Conservation (phyloP, 1,140 invertebrate genomes). For the Orchesella cincta region DNA sequence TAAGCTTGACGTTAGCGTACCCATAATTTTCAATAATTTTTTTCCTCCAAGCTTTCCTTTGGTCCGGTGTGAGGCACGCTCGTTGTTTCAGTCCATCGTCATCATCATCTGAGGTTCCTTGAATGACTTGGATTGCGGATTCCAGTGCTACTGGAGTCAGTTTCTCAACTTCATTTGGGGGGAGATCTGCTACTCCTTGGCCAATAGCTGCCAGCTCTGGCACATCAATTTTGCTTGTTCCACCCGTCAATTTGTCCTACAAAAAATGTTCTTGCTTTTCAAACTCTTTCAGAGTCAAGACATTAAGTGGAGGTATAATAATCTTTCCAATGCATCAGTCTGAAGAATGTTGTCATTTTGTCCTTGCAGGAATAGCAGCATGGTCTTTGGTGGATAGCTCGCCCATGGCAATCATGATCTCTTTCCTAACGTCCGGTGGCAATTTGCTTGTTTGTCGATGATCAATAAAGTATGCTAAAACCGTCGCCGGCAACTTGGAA, state of each 20-base stretch:
- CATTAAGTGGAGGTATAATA: too few species aligned
- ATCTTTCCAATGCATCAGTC: slow-evolving; percentile 43
- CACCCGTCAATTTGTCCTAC: slow-evolving; percentile 26
- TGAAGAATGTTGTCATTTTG: slow-evolving; percentile 47
- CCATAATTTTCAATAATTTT: slow-evolving; percentile 47
- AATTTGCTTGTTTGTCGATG: slow-evolving; percentile 42
- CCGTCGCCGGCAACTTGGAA: slow-evolving; percentile 45
- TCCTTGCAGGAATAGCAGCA: slow-evolving; percentile 43
- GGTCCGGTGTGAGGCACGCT: slow-evolving; percentile 43
- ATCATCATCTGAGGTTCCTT: slow-evolving; percentile 48
- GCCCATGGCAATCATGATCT: slow-evolving; percentile 49
- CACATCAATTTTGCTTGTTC: slow-evolving; percentile 39
- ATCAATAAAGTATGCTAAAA: slow-evolving; percentile 49
- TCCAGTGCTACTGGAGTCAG: slow-evolving; percentile 48
- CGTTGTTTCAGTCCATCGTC: slow-evolving; percentile 46
- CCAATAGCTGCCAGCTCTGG: slow-evolving; percentile 47
- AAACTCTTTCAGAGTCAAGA: not conserved
- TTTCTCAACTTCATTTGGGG: slow-evolving; percentile 38
- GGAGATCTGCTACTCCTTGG: slow-evolving; percentile 41
- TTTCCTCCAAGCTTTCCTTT: slow-evolving; percentile 46
- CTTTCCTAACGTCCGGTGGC: slow-evolving; percentile 42
- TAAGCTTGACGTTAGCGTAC: slow-evolving; percentile 27
- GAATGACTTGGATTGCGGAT: slow-evolving; percentile 43
- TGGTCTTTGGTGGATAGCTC: slow-evolving; percentile 47
- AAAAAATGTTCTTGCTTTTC: not conserved